Conservation (phyloP, 2,113 vertebrate species). For the Noctilio leporinus region DNA sequence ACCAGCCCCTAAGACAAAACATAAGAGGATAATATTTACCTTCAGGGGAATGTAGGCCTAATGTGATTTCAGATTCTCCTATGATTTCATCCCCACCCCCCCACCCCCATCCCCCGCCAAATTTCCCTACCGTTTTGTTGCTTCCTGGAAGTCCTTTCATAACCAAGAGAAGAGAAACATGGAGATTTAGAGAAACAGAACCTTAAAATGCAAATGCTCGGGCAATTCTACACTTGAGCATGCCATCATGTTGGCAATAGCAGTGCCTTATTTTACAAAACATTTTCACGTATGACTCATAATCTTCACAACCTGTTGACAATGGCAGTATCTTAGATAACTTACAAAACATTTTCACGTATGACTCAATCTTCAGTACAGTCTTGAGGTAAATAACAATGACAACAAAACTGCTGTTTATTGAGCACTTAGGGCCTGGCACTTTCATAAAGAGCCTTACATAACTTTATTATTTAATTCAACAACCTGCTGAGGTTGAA, state of each 20-base stretch:
- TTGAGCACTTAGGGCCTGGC: neutral
- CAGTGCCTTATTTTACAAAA: neutral
- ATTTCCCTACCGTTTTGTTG: neutral
- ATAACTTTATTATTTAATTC: slow-evolving; percentile 1
- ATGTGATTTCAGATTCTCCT: neutral
- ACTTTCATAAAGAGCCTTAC: neutral
- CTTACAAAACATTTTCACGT: neutral
- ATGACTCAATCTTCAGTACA: neutral
- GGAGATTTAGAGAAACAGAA: neutral
- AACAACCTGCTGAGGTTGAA: neutral
- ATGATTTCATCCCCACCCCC: neutral
- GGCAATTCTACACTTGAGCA: neutral
- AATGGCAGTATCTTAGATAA: neutral
- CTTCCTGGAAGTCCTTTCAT: slow-evolving; percentile 5
- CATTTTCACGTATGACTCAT: neutral
- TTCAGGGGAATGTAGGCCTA: neutral
- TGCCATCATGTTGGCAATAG: neutral
- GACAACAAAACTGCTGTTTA: neutral
- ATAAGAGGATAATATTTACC: neutral
- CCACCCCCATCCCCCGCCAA: too few relatives aligned
- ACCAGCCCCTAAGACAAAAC: neutral
- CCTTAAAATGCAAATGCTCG: neutral
- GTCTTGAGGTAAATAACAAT: neutral
- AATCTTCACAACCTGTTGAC: neutral
- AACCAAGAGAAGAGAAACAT: neutral